phyloP scores from a whole-genome alignment of 2,113 vertebrate genomes.

The Zeus faber region DNA sequence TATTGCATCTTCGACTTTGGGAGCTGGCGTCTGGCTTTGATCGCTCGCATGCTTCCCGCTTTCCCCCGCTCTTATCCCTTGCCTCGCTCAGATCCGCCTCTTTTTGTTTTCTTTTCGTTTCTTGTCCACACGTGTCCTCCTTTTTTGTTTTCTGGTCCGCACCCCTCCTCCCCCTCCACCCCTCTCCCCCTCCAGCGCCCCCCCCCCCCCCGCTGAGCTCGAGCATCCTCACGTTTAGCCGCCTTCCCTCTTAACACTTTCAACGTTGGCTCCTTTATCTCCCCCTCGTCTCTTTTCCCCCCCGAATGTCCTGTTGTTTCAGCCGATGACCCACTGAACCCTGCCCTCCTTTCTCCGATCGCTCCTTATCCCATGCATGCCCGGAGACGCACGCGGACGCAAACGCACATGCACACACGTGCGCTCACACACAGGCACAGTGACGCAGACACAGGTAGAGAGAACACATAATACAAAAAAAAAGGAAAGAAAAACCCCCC shows the following conservation, averaged over 20 bases:
- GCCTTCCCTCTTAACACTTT: conserved; percentile 17
- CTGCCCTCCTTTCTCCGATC: conserved; percentile 61
- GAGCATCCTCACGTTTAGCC: conserved; percentile 27
- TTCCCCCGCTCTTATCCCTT: conserved; percentile 32
- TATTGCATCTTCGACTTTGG: not conserved
- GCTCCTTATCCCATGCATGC: conserved; percentile 70
- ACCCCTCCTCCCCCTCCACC: conserved; percentile 29
- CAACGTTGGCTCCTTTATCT: conserved; percentile 35
- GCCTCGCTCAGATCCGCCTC: conserved; percentile 49
- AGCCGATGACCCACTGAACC: conserved; percentile 75
- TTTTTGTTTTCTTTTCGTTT: conserved; percentile 59
- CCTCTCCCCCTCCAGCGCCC: conserved; percentile 12
- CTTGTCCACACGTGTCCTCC: conserved; percentile 60
- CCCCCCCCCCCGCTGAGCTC: conserved; percentile 32
- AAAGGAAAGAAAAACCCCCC: too few relatives aligned
- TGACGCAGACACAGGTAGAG: conserved; percentile 45
- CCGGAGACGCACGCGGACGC: conserved; percentile 60
- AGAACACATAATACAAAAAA: conserved; percentile 59
- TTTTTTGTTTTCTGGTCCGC: conserved; percentile 66
- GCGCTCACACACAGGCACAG: conserved; percentile 39
- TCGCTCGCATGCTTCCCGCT: conserved; percentile 45
- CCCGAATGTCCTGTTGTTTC: conserved; percentile 76
- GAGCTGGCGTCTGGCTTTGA: conserved; percentile 22
- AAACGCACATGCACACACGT: conserved; percentile 60
- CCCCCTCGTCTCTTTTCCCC: conserved; percentile 66